phyloP scores from a whole-genome alignment of 2,113 vertebrate species.

The Macrotis lagotis region DNA sequence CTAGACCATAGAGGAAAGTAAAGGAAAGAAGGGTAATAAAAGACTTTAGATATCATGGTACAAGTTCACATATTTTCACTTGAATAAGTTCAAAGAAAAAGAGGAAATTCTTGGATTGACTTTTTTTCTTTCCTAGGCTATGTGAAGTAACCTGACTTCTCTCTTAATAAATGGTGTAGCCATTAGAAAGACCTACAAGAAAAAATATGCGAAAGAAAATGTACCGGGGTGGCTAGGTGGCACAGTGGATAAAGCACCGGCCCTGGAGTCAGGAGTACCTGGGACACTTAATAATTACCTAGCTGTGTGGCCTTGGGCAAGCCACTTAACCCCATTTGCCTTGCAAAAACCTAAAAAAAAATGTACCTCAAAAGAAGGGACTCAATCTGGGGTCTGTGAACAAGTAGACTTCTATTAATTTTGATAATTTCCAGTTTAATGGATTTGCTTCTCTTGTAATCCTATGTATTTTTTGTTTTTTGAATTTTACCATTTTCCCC shows the following conservation, averaged over 20 bases:
- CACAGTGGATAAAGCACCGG: too few relatives aligned
- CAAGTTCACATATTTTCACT: not conserved
- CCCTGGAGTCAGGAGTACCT: not conserved
- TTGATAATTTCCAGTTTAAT: not conserved
- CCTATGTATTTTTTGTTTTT: not conserved
- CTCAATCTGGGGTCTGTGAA: not conserved
- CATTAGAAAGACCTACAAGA: not conserved
- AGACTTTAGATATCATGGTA: not conserved
- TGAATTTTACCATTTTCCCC: too few relatives aligned
- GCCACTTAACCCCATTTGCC: too few relatives aligned
- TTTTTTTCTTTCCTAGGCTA: not conserved
- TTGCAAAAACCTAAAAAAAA: too few relatives aligned
- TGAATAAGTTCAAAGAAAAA: not conserved
- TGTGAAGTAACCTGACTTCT: constrained; percentile 17
- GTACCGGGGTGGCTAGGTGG: too few relatives aligned
- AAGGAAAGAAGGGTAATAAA: not conserved
- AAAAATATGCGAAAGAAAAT: not conserved
- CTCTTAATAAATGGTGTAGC: constrained; percentile 25
- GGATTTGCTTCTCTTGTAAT: not conserved
- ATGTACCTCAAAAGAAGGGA: not conserved
- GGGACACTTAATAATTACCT: too few relatives aligned
- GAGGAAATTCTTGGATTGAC: not conserved
- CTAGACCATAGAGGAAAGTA: not conserved
- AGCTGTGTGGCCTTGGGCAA: too few relatives aligned
- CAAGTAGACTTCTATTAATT: too few relatives aligned